Evolutionary conservation across 2,797 vertebrate species (phyloP).

Genomic region (Natrix natrix): DNA sequence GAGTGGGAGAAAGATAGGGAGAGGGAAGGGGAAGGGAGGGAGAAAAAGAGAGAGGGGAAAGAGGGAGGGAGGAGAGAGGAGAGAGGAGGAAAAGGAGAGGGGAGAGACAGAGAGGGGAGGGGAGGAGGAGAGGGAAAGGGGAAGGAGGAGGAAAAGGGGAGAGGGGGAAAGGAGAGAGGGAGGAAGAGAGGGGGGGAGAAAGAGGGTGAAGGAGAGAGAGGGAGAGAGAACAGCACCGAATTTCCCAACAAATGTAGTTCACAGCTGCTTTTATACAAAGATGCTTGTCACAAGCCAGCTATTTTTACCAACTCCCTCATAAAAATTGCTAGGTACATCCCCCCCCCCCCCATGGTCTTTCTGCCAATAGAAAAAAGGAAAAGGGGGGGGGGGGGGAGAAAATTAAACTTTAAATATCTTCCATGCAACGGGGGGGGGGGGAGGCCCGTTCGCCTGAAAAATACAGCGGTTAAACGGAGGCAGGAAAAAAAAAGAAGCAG

Average conservation of each 20-base stretch:
- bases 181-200: too few relatives aligned
- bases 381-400: fast-evolving
- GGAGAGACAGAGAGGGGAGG: too few relatives aligned
- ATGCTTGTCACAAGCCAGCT: neutral
- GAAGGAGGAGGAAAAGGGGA: fast-evolving
- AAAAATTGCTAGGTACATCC: neutral
- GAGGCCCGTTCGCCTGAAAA: too few relatives aligned
- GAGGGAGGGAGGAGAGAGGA: too few relatives aligned
- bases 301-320: neutral
- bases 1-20: too few relatives aligned
- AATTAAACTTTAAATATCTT: neutral
- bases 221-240: too few relatives aligned
- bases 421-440: neutral
- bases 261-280: neutral
- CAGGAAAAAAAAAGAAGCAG: neutral
- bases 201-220: fast-evolving
- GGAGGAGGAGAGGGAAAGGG: too few relatives aligned
- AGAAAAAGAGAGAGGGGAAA: too few relatives aligned
- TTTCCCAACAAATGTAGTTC: neutral
- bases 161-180: neutral
- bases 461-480: too few relatives aligned
- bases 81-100: fast-evolving
- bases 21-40: too few relatives aligned
- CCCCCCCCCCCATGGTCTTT: neutral
- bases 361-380: too few relatives aligned